A percentile compares a stretch with the other conserved stretches of the same genome.
Conservation (phyloP, 2,797 vertebrate genomes). For the Ibycter americanus region DNA sequence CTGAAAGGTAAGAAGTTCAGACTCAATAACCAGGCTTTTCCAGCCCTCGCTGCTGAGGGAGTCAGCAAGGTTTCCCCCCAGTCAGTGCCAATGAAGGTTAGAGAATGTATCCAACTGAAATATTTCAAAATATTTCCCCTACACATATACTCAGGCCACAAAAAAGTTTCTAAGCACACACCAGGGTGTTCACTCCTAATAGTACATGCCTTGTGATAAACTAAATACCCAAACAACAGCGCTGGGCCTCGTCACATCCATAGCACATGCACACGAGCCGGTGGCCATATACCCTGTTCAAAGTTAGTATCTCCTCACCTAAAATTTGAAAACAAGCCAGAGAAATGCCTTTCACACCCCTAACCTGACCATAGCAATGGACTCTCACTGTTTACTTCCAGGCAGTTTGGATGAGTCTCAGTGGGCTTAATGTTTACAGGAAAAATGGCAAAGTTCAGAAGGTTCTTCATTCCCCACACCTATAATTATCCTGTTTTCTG, state of each 20-base stretch:
- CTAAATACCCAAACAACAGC: not conserved
- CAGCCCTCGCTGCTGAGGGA: not conserved
- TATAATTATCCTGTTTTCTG: constrained; percentile 64
- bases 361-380: not conserved
- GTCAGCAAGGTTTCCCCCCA: not conserved
- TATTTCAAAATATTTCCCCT: not conserved
- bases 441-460: constrained; percentile 46
- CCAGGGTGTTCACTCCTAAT: not conserved
- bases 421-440: constrained; percentile 10
- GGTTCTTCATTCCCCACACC: constrained; percentile 22
- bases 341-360: not conserved
- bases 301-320: not conserved
- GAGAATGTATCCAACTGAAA: not conserved
- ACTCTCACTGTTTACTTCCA: constrained; percentile 7
- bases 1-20: not conserved
- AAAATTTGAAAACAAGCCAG: not conserved
- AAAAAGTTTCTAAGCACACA: not conserved
- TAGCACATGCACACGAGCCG: accelerated
- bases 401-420: not conserved
- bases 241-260: not conserved
- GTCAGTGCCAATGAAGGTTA: not conserved
- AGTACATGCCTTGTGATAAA: not conserved
- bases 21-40: not conserved
- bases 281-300: not conserved
- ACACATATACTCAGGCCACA: not conserved